These are phyloP conservation scores for Taeniopygia guttata DNA, from an alignment of 2,797 vertebrate species.

Conservation along the genomic window DNA sequence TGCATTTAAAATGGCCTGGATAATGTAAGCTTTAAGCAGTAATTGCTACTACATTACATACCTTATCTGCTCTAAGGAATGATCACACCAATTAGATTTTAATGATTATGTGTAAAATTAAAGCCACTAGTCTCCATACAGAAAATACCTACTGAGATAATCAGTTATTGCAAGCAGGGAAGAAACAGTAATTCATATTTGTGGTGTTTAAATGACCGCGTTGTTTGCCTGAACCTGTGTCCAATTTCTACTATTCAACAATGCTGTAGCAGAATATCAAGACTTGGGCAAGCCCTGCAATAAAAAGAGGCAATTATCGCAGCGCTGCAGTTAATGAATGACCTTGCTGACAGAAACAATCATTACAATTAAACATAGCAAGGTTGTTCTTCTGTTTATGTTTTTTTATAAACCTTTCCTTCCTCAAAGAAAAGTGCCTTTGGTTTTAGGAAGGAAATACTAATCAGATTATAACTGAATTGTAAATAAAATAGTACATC, in stretches of 20 bases:
- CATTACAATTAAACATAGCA: neutral
- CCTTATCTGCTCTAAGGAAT: neutral
- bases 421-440: neutral
- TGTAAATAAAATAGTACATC: neutral
- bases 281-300: neutral
- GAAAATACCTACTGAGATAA: neutral
- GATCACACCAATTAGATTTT: neutral
- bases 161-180: neutral
- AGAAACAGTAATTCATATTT: neutral
- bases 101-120: neutral
- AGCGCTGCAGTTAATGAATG: slow-evolving; percentile 19
- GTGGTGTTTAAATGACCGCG: neutral
- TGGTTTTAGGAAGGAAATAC: neutral
- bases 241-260: neutral
- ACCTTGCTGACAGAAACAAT: slow-evolving; percentile 11
- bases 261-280: slow-evolving; percentile 20
- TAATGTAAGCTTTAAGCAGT: neutral
- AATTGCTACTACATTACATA: neutral
- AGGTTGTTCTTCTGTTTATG: neutral
- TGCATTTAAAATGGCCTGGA: neutral
- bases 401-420: neutral
- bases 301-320: neutral
- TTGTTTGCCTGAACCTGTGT: neutral
- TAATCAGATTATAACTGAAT: neutral
- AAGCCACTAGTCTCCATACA: neutral